A percentile compares a stretch with the other conserved stretches of the same genome.
Evolutionary conservation across 2,888 invertebrate genomes (phyloP).

Genomic region (Entomobrya proxima): DNA sequence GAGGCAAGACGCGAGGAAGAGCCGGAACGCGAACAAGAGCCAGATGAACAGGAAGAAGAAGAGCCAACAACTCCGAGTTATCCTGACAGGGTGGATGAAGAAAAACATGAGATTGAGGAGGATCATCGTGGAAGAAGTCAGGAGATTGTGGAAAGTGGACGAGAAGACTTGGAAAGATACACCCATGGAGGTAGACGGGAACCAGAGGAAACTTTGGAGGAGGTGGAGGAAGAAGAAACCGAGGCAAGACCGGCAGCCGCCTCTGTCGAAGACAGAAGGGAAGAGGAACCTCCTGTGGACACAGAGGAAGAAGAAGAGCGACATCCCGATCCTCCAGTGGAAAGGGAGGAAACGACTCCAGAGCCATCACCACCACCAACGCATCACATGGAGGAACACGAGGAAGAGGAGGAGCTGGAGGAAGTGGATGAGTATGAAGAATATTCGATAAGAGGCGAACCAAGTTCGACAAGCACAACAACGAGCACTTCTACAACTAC

Average conservation of each 20-base stretch:
- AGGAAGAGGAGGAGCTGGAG: conserved; percentile 52
- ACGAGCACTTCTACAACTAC: conserved; percentile 49
- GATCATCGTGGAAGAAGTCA: conserved; percentile 28
- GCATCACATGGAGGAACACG: conserved; percentile 59
- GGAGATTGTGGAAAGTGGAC: conserved; percentile 72
- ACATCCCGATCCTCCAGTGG: conserved; percentile 6
- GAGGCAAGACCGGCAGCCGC: neutral
- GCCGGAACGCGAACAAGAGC: conserved; percentile 39
- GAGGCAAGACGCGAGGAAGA: conserved; percentile 6
- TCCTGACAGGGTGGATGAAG: neutral
- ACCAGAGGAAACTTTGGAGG: conserved; percentile 45
- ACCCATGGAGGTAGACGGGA: conserved; percentile 10
- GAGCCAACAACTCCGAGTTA: conserved; percentile 17
- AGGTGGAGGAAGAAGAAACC: conserved; percentile 36
- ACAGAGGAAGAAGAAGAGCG: conserved; percentile 54
- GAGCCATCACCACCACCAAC: conserved; percentile 12
- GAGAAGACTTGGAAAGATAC: conserved; percentile 73
- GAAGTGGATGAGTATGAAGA: conserved; percentile 52
- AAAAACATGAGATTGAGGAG: neutral
- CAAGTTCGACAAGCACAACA: conserved; percentile 40
- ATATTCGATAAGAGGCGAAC: neutral
- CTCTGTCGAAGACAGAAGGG: conserved; percentile 8
- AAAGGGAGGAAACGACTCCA: conserved; percentile 49
- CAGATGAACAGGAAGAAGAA: conserved; percentile 28
- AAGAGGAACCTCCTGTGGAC: conserved; percentile 27